A percentile compares a stretch with the other conserved stretches of the same genome.
These are phyloP conservation scores for Drosophila busckii DNA, from an alignment of 1,140 invertebrate species.

Conservation along the genomic window DNA sequence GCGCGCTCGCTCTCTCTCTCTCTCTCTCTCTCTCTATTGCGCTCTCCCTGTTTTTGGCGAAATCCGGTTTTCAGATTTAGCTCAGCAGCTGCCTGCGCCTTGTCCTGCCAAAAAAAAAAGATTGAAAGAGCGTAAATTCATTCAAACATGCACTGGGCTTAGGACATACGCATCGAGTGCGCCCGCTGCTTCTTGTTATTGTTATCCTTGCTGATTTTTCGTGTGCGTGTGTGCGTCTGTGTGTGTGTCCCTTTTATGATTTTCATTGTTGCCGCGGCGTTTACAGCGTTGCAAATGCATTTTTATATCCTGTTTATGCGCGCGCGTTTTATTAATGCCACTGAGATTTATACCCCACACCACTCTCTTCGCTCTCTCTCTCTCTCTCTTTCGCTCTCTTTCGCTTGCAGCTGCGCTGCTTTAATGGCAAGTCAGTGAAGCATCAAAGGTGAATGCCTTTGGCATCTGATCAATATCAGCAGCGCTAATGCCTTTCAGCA, in stretches of 20 bases:
- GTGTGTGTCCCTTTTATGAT: conserved; percentile 36
- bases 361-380: conserved; percentile 4
- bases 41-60: conserved; percentile 32
- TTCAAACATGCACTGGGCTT: conserved; percentile 53
- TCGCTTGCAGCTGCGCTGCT: conserved; percentile 19
- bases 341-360: conserved; percentile 42
- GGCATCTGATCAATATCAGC: too few relatives aligned
- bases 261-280: conserved; percentile 41
- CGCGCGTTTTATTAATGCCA: conserved; percentile 49
- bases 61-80: conserved; percentile 62
- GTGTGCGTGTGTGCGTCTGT: conserved; percentile 11
- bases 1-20: conserved; percentile 2
- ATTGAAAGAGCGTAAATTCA: conserved; percentile 21
- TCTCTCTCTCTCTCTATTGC: conserved; percentile 15
- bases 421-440: conserved; percentile 2
- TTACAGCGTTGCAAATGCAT: conserved; percentile 62
- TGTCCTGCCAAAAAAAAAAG: conserved; percentile 3
- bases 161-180: conserved; percentile 39
- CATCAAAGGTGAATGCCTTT: conserved; percentile 44
- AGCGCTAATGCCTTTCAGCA: too few relatives aligned
- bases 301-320: conserved; percentile 76
- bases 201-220: conserved; percentile 67
- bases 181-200: conserved; percentile 56
- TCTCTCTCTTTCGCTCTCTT: not conserved
- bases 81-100: conserved; percentile 49